Evolutionary conservation across 2,797 vertebrate genomes (phyloP).

Genomic region (Sparidentex hasta): DNA sequence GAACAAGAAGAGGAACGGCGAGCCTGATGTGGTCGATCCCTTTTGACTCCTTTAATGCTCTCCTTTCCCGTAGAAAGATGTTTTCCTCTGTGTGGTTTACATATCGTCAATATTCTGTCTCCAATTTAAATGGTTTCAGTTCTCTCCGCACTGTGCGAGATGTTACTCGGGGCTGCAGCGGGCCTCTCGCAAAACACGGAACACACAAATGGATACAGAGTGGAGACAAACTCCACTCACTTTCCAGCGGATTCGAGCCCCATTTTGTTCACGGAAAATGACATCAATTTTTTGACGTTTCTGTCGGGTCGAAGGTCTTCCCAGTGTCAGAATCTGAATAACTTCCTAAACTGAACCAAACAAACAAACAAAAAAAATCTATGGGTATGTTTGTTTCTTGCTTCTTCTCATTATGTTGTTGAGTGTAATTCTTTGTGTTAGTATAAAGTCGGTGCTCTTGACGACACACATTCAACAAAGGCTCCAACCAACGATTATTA

Average conservation of each 20-base stretch:
- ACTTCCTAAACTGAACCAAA: not conserved
- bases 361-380: not conserved
- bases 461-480: not conserved
- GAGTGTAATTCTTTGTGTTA: not conserved
- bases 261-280: not conserved
- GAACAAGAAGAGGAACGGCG: slow-evolving; percentile 24
- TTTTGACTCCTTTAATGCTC: slow-evolving; percentile 68
- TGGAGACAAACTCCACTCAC: slow-evolving; percentile 1
- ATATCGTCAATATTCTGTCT: slow-evolving; percentile 80
- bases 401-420: not conserved
- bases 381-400: not conserved
- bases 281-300: not conserved
- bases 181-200: slow-evolving; percentile 47
- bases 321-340: not conserved
- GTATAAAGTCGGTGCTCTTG: accelerated
- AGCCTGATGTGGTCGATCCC: slow-evolving; percentile 56
- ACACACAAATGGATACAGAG: slow-evolving; percentile 44
- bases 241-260: slow-evolving; percentile 23
- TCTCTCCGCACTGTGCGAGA: slow-evolving; percentile 59
- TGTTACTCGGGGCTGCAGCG: slow-evolving; percentile 64
- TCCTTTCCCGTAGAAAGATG: slow-evolving; percentile 65
- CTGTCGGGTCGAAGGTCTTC: not conserved
- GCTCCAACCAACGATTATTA: too few relatives aligned
- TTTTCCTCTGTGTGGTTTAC: slow-evolving; percentile 69
- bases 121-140: slow-evolving; percentile 79